Conservation (phyloP, 2,888 invertebrate species). For the Drosophila sordidula region DNA sequence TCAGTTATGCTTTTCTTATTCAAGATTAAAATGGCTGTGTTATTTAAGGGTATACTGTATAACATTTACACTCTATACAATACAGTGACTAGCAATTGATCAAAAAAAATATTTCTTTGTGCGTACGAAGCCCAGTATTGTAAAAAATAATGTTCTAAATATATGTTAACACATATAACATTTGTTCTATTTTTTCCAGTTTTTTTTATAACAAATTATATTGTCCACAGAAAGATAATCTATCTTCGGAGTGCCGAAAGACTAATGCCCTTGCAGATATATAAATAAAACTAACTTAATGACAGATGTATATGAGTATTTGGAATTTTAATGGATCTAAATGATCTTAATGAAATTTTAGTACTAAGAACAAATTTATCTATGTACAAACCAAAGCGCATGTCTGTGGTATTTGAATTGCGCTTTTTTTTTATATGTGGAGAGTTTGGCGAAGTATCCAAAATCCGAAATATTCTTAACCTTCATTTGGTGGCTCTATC, state of each 20-base stretch:
- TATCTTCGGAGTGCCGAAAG: constrained; percentile 1
- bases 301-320: no score
- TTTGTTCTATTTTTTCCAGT: not conserved
- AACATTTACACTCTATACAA: constrained; percentile 26
- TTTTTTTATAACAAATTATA: constrained; percentile 2
- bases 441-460: no score
- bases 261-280: constrained; percentile 14
- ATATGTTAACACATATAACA: not conserved
- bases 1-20: not conserved
- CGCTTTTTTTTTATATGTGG: no score
- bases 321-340: no score
- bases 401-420: no score
- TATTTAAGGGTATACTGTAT: constrained; percentile 48
- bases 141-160: constrained; percentile 26
- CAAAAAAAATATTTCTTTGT: constrained; percentile 20
- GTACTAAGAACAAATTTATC: no score
- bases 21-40: constrained; percentile 23
- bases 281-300: not conserved
- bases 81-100: constrained; percentile 27
- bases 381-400: no score
- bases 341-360: no score
- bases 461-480: no score
- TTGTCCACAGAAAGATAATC: not conserved
- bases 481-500: no score
- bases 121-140: constrained; percentile 23